phyloP scores from a whole-genome alignment of 1,140 invertebrate species.

The Araneus ventricosus region DNA sequence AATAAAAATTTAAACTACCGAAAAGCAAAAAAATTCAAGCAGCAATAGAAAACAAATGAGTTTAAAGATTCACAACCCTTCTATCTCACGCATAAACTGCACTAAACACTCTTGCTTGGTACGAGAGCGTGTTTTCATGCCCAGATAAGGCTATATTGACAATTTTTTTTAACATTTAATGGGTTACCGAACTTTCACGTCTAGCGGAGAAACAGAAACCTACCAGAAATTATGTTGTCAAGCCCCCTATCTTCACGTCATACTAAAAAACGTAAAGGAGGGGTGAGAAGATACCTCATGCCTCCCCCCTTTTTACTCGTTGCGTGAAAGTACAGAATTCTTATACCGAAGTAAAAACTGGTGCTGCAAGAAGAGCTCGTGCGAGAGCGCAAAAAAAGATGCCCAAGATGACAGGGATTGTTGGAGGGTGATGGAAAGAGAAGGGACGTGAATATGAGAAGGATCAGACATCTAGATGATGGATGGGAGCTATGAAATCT shows the following conservation, averaged over 20 bases:
- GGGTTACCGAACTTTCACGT: slow-evolving; percentile 49
- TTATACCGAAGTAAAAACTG: slow-evolving; percentile 26
- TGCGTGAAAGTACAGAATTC: neutral
- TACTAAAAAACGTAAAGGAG: slow-evolving; percentile 16
- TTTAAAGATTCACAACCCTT: slow-evolving; percentile 43
- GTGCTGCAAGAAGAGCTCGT: slow-evolving; percentile 52
- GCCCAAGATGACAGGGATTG: slow-evolving; percentile 73
- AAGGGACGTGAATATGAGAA: slow-evolving; percentile 73
- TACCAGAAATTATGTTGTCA: slow-evolving; percentile 73
- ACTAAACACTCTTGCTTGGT: neutral
- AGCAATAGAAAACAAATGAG: slow-evolving; percentile 22
- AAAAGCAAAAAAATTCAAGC: neutral
- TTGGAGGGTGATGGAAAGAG: slow-evolving; percentile 70
- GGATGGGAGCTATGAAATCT: slow-evolving; percentile 68
- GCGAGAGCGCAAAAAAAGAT: slow-evolving; percentile 46
- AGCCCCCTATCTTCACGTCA: slow-evolving; percentile 73
- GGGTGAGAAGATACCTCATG: neutral
- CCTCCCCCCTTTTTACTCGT: neutral
- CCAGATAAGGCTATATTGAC: slow-evolving; percentile 52
- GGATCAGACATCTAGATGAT: slow-evolving; percentile 73
- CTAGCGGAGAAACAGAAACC: slow-evolving; percentile 68
- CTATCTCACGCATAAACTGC: neutral
- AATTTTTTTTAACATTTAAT: slow-evolving; percentile 53
- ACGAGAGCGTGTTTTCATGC: slow-evolving; percentile 25
- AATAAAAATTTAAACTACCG: neutral